phyloP scores from a whole-genome alignment of 1,140 invertebrate species.

The Saccostrea echinata region DNA sequence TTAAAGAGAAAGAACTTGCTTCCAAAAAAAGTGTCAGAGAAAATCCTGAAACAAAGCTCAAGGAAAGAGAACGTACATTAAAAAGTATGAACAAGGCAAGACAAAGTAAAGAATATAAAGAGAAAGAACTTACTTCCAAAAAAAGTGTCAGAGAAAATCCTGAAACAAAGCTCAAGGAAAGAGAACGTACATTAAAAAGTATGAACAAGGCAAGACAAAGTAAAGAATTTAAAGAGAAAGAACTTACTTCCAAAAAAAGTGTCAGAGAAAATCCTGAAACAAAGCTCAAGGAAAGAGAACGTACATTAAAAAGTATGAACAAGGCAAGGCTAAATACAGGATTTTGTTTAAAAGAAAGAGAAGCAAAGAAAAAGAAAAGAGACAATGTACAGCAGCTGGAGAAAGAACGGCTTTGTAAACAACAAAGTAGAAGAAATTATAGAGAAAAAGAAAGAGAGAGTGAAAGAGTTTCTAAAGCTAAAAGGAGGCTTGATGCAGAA shows the following conservation, averaged over 20 bases:
- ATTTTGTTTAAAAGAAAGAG: conserved; percentile 26
- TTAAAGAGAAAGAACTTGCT: too few relatives aligned
- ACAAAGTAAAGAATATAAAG: conserved; percentile 18
- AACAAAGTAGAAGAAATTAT: conserved; percentile 39
- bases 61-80: conserved; percentile 37
- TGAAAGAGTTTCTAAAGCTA: conserved; percentile 1
- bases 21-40: too few relatives aligned
- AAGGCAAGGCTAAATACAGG: conserved; percentile 8
- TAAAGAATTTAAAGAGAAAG: background rate
- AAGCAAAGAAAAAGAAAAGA: conserved; percentile 10
- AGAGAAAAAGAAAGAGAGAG: conserved; percentile 8
- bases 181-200: conserved; percentile 31
- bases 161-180: conserved; percentile 35
- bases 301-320: conserved; percentile 36
- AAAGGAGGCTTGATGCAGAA: conserved; percentile 1
- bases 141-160: background rate
- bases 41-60: too few relatives aligned
- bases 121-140: background rate
- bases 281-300: conserved; percentile 23
- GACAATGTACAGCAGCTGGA: conserved; percentile 18
- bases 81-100: conserved; percentile 12
- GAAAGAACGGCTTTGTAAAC: conserved; percentile 12
- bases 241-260: background rate
- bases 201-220: conserved; percentile 39
- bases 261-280: conserved; percentile 6